Evolutionary conservation across 2,888 invertebrate genomes (phyloP).

Genomic region (Lobophora halterata): DNA sequence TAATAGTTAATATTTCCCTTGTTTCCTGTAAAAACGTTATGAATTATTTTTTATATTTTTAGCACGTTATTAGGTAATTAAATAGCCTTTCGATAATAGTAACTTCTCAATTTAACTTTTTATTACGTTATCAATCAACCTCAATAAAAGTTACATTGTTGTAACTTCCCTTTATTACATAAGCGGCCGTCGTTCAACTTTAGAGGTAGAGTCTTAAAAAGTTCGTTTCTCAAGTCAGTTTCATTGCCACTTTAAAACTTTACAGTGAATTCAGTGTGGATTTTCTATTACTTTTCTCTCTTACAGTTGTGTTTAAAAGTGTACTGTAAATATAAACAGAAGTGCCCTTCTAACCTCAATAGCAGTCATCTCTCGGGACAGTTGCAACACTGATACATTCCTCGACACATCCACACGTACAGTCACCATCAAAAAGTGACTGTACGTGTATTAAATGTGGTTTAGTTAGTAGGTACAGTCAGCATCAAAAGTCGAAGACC

Average conservation of each 20-base stretch:
- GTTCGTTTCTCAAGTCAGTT: neutral
- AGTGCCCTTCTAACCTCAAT: conserved; percentile 11
- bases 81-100: neutral
- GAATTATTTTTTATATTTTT: no score
- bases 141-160: conserved; percentile 12
- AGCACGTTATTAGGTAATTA: no score
- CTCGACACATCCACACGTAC: conserved; percentile 18
- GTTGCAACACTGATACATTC: conserved; percentile 3
- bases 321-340: neutral
- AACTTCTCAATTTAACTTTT: conserved; percentile 1
- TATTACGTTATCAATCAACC: conserved; percentile 10
- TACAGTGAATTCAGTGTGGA: no score
- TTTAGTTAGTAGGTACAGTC: no score
- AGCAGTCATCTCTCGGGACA: conserved; percentile 6
- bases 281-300: no score
- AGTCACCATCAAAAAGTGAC: no score
- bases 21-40: no score
- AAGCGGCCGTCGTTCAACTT: conserved; percentile 6
- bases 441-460: no score
- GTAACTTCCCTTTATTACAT: conserved; percentile 12
- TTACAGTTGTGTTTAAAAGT: no score
- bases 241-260: neutral
- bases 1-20: no score
- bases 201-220: conserved; percentile 2
- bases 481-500: no score